Conservation (phyloP, 2,888 invertebrate species). For the Hydrotaea diabolus region DNA sequence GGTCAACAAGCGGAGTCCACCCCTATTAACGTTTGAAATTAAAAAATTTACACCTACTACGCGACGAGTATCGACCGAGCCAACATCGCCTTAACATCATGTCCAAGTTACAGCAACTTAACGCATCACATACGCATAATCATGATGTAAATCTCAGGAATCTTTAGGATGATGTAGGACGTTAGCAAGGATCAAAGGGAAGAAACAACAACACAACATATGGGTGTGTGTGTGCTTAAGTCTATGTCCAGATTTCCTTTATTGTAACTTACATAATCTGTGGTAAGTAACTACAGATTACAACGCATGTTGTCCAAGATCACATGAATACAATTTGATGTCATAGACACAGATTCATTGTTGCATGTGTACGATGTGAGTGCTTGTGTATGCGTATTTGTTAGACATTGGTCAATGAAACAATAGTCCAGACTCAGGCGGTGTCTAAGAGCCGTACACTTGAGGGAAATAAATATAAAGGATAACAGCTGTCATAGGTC, state of each 20-base stretch:
- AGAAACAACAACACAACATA: conserved; percentile 52
- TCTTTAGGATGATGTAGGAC: no score
- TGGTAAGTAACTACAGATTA: conserved; percentile 76
- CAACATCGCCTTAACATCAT: background rate
- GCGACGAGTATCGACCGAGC: no score
- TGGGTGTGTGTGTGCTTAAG: no score
- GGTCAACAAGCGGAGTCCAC: background rate
- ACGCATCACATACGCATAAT: conserved; percentile 19
- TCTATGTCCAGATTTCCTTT: conserved; percentile 58
- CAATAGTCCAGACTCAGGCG: conserved; percentile 28
- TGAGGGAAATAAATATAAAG: conserved; percentile 45
- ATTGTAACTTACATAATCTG: conserved; percentile 78
- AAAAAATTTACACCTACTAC: conserved; percentile 73
- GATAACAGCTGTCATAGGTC: conserved; percentile 60
- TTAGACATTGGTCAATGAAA: conserved; percentile 51
- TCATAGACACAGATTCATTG: background rate
- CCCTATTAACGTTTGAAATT: conserved; percentile 75
- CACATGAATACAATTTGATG: conserved; percentile 11
- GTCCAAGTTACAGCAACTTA: conserved; percentile 36
- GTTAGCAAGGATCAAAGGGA: conserved; percentile 51
- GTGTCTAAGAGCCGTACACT: conserved; percentile 16
- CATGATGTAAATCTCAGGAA: conserved; percentile 46
- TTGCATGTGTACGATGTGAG: background rate
- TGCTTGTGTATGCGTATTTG: conserved; percentile 15
- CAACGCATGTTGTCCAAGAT: conserved; percentile 71